A percentile compares a stretch with the other conserved stretches of the same genome.
Conservation (phyloP, 92 coral and sea anemone species). For the Pocillopora grandis region DNA sequence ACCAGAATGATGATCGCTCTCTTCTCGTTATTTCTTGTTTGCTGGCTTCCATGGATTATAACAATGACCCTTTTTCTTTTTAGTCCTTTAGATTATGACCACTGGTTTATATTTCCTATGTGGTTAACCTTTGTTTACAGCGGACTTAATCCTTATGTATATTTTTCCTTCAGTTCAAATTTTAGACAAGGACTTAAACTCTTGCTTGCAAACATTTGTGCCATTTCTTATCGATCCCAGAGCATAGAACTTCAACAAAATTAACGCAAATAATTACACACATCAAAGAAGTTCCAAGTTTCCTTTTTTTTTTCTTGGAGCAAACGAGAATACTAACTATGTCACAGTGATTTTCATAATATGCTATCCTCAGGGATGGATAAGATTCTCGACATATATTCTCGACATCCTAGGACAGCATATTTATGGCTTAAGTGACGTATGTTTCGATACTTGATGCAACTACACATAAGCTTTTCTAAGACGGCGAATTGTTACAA, state of each 20-base stretch:
- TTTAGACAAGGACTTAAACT: neutral
- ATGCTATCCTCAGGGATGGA: too few relatives aligned
- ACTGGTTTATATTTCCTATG: neutral
- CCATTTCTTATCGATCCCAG: neutral
- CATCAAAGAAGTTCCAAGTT: too few relatives aligned
- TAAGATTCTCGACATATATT: too few relatives aligned
- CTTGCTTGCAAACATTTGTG: neutral
- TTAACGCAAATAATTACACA: too few relatives aligned
- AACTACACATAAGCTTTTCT: too few relatives aligned
- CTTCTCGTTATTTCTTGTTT: neutral
- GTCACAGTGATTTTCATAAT: too few relatives aligned
- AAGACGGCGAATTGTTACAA: too few relatives aligned
- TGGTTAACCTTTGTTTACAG: constrained; percentile 2
- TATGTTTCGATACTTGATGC: too few relatives aligned
- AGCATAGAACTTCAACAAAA: neutral
- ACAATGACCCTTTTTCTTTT: neutral
- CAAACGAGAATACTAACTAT: too few relatives aligned
- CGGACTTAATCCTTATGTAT: constrained; percentile 7
- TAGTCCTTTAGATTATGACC: neutral
- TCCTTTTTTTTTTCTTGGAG: too few relatives aligned
- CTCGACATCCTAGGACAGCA: too few relatives aligned
- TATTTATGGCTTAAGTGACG: too few relatives aligned
- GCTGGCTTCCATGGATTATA: constrained; percentile 10
- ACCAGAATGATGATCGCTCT: constrained; percentile 24
- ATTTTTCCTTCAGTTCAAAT: neutral